Evolutionary conservation across 2,888 invertebrate genomes (phyloP), one percentile per base, ranked within the genome.

Genomic region (Dastarcus helophoroides): DNA sequence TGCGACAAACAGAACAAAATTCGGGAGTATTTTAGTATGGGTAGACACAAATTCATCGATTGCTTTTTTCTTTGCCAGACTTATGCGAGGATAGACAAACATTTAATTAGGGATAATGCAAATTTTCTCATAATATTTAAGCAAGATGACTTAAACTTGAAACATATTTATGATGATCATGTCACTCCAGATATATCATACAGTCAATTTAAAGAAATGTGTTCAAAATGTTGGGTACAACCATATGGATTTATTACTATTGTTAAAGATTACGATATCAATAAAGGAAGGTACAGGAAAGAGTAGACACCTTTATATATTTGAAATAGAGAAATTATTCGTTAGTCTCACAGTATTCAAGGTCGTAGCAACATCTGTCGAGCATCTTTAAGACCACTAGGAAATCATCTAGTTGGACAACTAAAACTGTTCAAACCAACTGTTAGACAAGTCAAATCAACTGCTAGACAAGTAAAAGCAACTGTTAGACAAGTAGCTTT

Each of bases 1-100:
- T 54, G 51, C 22, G 54, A 51, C 7, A 48, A 50, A 28, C 50
- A 52, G 34, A 36, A 46, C 23, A 43, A 40, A 19, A 47, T 7
- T 50, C 53, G n/a, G n/a, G n/a, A n/a, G n/a, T n/a, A n/a, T n/a
- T n/a, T n/a, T n/a, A n/a, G n/a, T n/a, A n/a, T n/a, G 32, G 47
- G 48, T 4, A 37, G 51, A 13, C 51, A 51, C 37, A 41, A 37
- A 6, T 14, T 38, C 21, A 40, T 53, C n/a, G 51, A 53, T 33
- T n/a, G 42, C 28, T 50, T 50, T 28, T 15, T 13, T 29, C 9
- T 31, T 6, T 26, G 31, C 19, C 31, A 31, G 14, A 31, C 15
- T n/a, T 31, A 31, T 9, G 8, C 26, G 2, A 14, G n/a, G 9
- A 21, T 28, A 10, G n/a, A 3, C 5, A 28, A 31, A 13, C 31